Evolutionary conservation across 1,140 invertebrate genomes (phyloP), one percentile per base, ranked within the genome.

Genomic region (Caenorhabditis briggsae): DNA sequence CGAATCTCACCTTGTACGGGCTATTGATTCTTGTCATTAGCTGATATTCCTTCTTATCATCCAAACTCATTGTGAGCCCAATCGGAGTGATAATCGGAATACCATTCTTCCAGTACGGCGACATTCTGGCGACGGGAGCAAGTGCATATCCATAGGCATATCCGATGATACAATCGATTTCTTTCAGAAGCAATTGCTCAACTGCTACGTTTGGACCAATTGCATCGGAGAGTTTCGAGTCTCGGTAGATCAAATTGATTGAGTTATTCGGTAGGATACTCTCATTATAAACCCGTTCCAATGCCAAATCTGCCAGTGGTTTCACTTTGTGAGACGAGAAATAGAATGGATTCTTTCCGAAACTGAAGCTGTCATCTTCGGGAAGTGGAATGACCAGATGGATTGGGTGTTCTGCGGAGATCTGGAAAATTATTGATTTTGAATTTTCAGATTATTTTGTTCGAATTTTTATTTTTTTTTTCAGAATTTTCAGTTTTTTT

Each of bases 1-100:
- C n/a, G n/a, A n/a, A n/a, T n/a, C 95, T 94, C 90, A 95, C 94
- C 84, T 94, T 94, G 92, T 96, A 95, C 48, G 95, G 95, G 0
- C 96, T 95, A 93, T 96, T 96, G 93, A 97, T 95, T 59, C 96
- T 94, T 0, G 96, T 97, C 48, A 97, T 93, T 0, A 96, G 95
- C 1, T 94, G 94, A 92, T 95, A 97, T 88, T 94, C 70, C 89
- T 90, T 90, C 91, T 95, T 95, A 92, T 88, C 85, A 70, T 94
- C 94, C 92, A 96, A 97, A 82, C 95, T 95, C 83, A 95, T 95
- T 0, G 95, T 95, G 89, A 96, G 95, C 0, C 95, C 96, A 0
- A 96, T 96, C 0, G 96, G 94, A 2, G 96, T 96, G 7, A 98
- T 92, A 1, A 97, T 94, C 0, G 96, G 96, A 58, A 91, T 90